Conservation (phyloP, 2,888 invertebrate species). For the Meiosimyza decipiens region DNA sequence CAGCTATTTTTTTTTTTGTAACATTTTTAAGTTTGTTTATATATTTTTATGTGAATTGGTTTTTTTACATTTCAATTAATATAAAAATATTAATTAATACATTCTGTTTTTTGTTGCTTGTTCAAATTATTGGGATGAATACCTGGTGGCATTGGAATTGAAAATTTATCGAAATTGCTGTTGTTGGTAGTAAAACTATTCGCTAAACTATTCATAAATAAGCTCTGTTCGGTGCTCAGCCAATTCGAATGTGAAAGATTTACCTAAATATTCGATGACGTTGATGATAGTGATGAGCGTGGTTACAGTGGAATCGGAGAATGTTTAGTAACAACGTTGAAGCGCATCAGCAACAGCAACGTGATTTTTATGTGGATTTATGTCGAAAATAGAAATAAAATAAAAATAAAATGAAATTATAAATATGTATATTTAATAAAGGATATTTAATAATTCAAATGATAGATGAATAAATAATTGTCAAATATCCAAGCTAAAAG, state of each 20-base stretch:
- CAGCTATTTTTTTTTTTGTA: conserved; percentile 16
- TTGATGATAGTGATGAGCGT: conserved; percentile 14
- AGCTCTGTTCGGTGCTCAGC: conserved; percentile 55
- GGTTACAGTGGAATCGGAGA: not conserved
- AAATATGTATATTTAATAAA: conserved; percentile 1
- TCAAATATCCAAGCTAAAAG: not conserved
- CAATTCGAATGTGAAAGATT: conserved; percentile 57
- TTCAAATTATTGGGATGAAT: conserved; percentile 55
- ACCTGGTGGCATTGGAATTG: conserved; percentile 57
- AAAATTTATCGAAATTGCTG: conserved; percentile 55
- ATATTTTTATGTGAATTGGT: conserved; percentile 22
- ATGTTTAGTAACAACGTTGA: too few species aligned
- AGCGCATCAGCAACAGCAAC: too few species aligned
- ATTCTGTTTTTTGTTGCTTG: conserved; percentile 57
- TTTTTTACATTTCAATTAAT: conserved; percentile 40
- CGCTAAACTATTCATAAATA: conserved; percentile 58
- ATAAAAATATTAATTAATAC: conserved; percentile 52
- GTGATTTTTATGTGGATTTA: conserved; percentile 8
- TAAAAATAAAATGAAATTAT: conserved; percentile 16
- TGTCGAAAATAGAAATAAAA: conserved; percentile 15
- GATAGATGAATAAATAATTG: too few species aligned
- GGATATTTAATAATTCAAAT: too few species aligned
- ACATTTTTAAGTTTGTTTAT: conserved; percentile 7
- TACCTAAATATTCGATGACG: conserved; percentile 44
- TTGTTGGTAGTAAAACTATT: conserved; percentile 56